phyloP scores from a whole-genome alignment of 2,113 vertebrate species.

The Amblyopsis rosae region DNA sequence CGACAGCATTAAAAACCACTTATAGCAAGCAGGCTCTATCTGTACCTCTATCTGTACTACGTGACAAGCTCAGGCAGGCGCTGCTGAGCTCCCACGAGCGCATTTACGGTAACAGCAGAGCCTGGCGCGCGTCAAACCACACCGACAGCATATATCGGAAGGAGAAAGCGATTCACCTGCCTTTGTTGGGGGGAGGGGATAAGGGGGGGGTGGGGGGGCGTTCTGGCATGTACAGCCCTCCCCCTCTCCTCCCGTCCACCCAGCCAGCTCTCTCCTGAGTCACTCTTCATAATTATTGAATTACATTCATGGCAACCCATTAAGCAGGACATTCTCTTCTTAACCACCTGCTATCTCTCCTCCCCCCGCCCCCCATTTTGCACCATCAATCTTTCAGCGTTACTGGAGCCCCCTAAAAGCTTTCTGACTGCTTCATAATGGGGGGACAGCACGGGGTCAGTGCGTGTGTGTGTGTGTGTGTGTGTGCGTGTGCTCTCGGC shows the following conservation, averaged over 20 bases:
- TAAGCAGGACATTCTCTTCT: constrained; percentile 80
- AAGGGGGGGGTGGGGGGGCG: too few species aligned
- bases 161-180: too few species aligned
- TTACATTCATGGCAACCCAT: constrained; percentile 80
- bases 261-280: constrained; percentile 65
- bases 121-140: too few species aligned
- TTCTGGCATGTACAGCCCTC: background rate
- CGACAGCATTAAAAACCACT: too few species aligned
- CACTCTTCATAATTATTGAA: constrained; percentile 86
- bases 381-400: constrained; percentile 83
- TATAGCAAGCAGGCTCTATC: too few species aligned
- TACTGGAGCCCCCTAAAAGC: constrained; percentile 81
- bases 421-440: constrained; percentile 84
- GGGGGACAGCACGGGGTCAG: constrained; percentile 79
- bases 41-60: too few species aligned
- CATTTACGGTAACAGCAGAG: too few species aligned
- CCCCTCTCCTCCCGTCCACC: constrained; percentile 43
- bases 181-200: too few species aligned
- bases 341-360: constrained; percentile 84
- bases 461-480: constrained; percentile 70
- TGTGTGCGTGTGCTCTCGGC: constrained; percentile 39
- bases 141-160: too few species aligned
- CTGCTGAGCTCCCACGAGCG: too few species aligned
- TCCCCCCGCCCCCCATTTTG: constrained; percentile 71
- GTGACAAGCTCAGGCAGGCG: too few species aligned